Evolutionary conservation across 2,888 invertebrate genomes (phyloP).

Genomic region (Pseudoips prasinana): DNA sequence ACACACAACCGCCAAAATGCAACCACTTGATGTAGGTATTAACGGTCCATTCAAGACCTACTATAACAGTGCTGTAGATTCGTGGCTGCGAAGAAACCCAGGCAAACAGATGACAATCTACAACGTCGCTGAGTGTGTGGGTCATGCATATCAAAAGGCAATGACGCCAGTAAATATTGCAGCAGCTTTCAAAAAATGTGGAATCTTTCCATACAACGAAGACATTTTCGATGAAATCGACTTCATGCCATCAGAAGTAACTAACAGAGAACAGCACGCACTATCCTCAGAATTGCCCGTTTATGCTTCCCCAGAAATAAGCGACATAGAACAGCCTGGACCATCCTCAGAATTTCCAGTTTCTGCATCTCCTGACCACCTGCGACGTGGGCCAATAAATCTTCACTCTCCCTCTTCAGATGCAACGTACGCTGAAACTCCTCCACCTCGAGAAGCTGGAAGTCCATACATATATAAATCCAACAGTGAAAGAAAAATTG

Average conservation of each 20-base stretch:
- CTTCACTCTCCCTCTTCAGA: too few species aligned
- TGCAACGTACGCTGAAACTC: too few species aligned
- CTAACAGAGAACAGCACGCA: too few species aligned
- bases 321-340: background rate
- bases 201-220: slow-evolving; percentile 3
- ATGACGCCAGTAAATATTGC: slow-evolving; percentile 10
- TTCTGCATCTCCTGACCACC: too few species aligned
- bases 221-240: slow-evolving; percentile 3
- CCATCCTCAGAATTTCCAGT: slow-evolving; percentile 1
- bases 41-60: slow-evolving; percentile 21
- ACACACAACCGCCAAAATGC: slow-evolving; percentile 25
- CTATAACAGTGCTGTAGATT: slow-evolving; percentile 23
- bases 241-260: slow-evolving; percentile 3
- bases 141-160: slow-evolving; percentile 16
- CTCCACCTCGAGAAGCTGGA: too few species aligned
- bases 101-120: slow-evolving; percentile 22
- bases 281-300: too few species aligned
- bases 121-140: slow-evolving; percentile 21
- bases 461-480: too few species aligned
- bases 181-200: slow-evolving; percentile 5
- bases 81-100: slow-evolving; percentile 24
- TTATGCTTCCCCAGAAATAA: too few species aligned
- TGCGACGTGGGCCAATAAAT: too few species aligned
- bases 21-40: slow-evolving; percentile 28
- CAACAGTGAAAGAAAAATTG: too few species aligned